phyloP scores from a whole-genome alignment of 2,113 vertebrate genomes.

The Prietella phreatophila region DNA sequence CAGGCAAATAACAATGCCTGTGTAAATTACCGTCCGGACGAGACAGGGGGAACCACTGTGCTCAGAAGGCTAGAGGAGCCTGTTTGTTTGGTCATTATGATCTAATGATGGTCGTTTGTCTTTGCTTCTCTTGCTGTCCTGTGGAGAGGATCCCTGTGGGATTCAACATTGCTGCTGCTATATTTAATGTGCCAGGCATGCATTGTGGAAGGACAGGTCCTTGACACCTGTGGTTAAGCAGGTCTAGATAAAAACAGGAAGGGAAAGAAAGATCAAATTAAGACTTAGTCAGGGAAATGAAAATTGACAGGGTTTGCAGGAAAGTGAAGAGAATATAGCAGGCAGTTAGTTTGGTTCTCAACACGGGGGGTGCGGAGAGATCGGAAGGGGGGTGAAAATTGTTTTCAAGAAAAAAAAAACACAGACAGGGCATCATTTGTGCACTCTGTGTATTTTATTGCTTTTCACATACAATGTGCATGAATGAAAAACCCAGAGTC shows the following conservation, averaged over 20 bases:
- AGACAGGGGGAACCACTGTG: conserved; percentile 29
- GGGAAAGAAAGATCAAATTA: background rate
- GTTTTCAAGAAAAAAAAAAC: too few relatives aligned
- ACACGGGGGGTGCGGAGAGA: too few relatives aligned
- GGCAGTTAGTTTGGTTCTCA: too few relatives aligned
- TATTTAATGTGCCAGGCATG: conserved; percentile 32
- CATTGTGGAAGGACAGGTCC: conserved; percentile 22
- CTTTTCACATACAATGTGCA: too few relatives aligned
- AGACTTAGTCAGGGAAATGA: background rate
- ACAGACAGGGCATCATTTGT: too few relatives aligned
- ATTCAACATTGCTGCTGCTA: conserved; percentile 19
- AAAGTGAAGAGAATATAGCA: background rate
- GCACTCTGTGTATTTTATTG: too few relatives aligned
- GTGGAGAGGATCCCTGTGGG: conserved; percentile 10
- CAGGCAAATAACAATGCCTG: conserved; percentile 32
- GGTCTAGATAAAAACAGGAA: background rate
- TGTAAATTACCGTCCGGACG: conserved; percentile 41
- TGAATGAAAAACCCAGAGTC: too few relatives aligned
- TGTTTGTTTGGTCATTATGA: conserved; percentile 49
- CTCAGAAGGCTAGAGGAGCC: conserved; percentile 37
- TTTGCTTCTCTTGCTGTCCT: conserved; percentile 33
- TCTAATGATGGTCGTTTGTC: conserved; percentile 46
- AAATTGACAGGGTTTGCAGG: background rate
- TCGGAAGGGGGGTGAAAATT: too few relatives aligned
- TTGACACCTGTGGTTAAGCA: conserved; percentile 22